phyloP scores from a whole-genome alignment of 1,140 invertebrate genomes.

The Drosophila sturtevanti region DNA sequence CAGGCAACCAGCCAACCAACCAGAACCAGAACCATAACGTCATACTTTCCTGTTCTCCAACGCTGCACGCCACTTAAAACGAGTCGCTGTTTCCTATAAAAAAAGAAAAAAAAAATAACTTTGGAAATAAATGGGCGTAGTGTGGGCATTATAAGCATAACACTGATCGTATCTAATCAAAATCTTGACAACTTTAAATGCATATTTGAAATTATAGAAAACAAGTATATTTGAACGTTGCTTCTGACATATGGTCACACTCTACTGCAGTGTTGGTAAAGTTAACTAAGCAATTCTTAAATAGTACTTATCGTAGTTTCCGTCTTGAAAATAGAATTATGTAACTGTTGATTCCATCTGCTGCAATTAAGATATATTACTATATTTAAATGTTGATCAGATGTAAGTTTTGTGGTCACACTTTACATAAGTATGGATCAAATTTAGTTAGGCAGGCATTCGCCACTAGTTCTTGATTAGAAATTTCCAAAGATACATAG shows the following conservation, averaged over 20 bases:
- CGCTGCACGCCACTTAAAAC: conserved; percentile 73
- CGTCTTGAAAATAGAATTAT: too few species aligned
- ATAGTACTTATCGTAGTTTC: too few species aligned
- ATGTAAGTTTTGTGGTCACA: neutral
- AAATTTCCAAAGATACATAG: too few species aligned
- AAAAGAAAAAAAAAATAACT: neutral
- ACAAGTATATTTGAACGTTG: too few species aligned
- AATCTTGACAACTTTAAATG: neutral
- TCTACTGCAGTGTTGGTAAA: too few species aligned
- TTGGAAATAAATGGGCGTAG: neutral
- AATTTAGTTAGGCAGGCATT: too few species aligned
- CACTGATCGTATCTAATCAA: neutral
- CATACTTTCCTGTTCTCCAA: neutral
- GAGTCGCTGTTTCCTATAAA: conserved; percentile 26
- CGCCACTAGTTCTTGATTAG: too few species aligned
- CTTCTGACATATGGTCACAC: too few species aligned
- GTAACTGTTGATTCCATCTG: too few species aligned
- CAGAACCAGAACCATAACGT: conserved; percentile 25
- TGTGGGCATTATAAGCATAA: neutral
- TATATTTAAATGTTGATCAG: too few species aligned
- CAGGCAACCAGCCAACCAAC: conserved; percentile 21
- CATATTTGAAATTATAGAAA: too few species aligned
- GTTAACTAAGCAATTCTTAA: neutral
- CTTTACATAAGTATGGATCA: neutral
- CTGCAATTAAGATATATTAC: too few species aligned